Conservation (phyloP, 2,113 vertebrate genomes). For the Pipra filicauda region DNA sequence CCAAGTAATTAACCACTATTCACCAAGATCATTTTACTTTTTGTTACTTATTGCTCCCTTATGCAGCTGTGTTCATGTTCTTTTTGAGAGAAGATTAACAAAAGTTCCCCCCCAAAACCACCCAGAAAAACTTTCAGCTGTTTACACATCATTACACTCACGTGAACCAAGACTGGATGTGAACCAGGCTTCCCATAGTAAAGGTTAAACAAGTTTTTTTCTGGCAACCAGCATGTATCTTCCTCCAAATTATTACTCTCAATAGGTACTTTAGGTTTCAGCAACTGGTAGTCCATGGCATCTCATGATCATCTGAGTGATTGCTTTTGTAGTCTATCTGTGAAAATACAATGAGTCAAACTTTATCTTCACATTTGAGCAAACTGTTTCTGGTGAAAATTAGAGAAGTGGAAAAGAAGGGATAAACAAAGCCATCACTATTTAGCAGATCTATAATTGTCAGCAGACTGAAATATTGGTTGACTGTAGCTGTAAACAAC, state of each 20-base stretch:
- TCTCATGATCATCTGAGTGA: not conserved
- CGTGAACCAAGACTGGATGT: not conserved
- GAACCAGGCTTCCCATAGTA: not conserved
- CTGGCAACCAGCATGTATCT: not conserved
- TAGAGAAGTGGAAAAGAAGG: not conserved
- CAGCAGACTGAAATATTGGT: not conserved
- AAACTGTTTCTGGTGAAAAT: not conserved
- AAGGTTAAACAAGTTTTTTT: not conserved
- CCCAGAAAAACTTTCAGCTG: not conserved
- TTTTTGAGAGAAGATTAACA: not conserved
- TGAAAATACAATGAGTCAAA: not conserved
- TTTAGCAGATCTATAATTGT: not conserved
- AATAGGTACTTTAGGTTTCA: not conserved
- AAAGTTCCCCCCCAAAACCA: not conserved
- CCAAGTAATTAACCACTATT: not conserved
- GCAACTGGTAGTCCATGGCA: not conserved
- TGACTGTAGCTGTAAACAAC: not conserved
- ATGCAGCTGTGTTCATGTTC: not conserved
- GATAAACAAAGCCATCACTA: not conserved
- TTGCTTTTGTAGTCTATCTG: not conserved
- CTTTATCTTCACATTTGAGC: not conserved
- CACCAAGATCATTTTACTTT: not conserved
- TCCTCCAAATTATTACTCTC: not conserved
- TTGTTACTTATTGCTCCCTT: not conserved
- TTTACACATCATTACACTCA: not conserved